Percentiles rank a stretch among this genome's conserved stretches.
These are phyloP conservation scores for Lasioglossum baleicum DNA, from an alignment of 1,140 invertebrate species.

Conservation along the genomic window DNA sequence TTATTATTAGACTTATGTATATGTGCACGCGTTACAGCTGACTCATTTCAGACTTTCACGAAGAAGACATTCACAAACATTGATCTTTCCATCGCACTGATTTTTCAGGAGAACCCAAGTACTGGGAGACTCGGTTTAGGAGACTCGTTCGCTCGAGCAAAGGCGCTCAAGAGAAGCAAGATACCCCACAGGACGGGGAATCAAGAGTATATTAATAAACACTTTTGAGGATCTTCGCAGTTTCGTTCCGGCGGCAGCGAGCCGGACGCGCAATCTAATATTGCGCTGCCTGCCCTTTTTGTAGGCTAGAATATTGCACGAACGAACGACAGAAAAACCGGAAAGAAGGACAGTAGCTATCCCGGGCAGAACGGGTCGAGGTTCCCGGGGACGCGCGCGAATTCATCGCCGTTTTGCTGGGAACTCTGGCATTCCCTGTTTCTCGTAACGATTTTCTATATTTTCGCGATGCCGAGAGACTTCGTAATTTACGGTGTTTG, in stretches of 20 bases:
- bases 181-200: slow-evolving; percentile 5
- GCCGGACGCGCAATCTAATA: slow-evolving; percentile 34
- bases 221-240: slow-evolving; percentile 60
- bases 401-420: slow-evolving; percentile 45
- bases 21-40: too few relatives aligned
- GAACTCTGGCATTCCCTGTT: slow-evolving; percentile 50
- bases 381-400: slow-evolving; percentile 33
- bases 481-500: background rate
- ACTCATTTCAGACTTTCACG: too few relatives aligned
- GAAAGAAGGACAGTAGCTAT: slow-evolving; percentile 50
- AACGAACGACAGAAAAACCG: slow-evolving; percentile 45
- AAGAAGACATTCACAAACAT: too few relatives aligned
- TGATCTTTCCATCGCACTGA: too few relatives aligned
- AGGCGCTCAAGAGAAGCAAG: background rate
- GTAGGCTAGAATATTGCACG: slow-evolving; percentile 59
- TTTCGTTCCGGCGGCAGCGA: slow-evolving; percentile 42
- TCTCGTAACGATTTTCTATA: slow-evolving; percentile 67
- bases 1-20: too few relatives aligned
- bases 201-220: slow-evolving; percentile 56
- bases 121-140: too few relatives aligned
- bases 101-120: too few relatives aligned
- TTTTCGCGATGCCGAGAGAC: slow-evolving; percentile 36
- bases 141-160: background rate
- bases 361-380: slow-evolving; percentile 17
- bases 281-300: slow-evolving; percentile 33